Evolutionary conservation across 1,140 invertebrate genomes (phyloP), one percentile per base, ranked within the genome.

Genomic region (Nebria ingens): DNA sequence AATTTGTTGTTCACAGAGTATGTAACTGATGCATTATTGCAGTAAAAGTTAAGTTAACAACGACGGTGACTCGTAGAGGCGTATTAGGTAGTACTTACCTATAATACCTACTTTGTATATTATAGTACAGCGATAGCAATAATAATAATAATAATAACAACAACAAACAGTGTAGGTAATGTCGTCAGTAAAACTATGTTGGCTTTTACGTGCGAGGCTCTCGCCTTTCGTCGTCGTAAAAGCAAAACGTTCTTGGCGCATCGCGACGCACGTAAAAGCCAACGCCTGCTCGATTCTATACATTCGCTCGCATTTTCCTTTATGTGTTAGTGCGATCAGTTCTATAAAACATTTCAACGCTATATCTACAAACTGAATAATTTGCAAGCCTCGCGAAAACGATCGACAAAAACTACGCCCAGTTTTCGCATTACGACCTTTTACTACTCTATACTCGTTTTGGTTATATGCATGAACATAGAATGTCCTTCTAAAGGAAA

Each of bases 131-230:
- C n/a, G n/a, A n/a, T n/a, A n/a, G n/a, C n/a, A 34, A 34, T 34
- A 34, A n/a, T 34, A 34, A 34, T 34, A 34, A 34, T 34, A 34
- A 34, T 34, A 34, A 34, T 34, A 34, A 34, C 25, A 34, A 34
- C 25, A 34, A 34, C n/a, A n/a, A n/a, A n/a, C 25, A n/a, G 25
- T 34, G 25, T 34, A n/a, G n/a, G n/a, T n/a, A 34, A 34, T 34
- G 25, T 6, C n/a, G 25, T 9, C 25, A 34, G 25, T 34, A 34
- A 34, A 34, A 34, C 25, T 34, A n/a, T 34, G 25, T n/a, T n/a
- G 25, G 6, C 25, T n/a, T 34, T n/a, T 34, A 34, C 25, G 25
- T 34, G 6, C n/a, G 25, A 6, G 6, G 25, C 25, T n/a, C 25
- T 34, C 25, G 25, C n/a, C 25, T 9, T n/a, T 9, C 25, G 25